Evolutionary conservation across 2,888 invertebrate genomes (phyloP).

Genomic region (Heliconius sara): DNA sequence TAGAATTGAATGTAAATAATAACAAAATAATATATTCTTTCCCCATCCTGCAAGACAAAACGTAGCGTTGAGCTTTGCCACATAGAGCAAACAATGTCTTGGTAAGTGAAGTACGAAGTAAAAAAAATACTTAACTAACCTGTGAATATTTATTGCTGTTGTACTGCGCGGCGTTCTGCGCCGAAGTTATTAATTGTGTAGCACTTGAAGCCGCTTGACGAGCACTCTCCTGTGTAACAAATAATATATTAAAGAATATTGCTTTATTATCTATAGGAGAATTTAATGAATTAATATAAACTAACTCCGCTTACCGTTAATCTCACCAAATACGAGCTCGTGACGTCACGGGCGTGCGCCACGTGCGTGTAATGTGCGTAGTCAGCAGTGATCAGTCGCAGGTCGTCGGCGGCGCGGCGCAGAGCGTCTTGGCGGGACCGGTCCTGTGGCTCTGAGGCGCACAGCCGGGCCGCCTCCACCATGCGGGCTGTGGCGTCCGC

Average conservation of each 20-base stretch:
- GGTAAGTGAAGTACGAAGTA: not conserved
- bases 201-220: constrained; percentile 94
- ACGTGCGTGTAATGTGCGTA: constrained; percentile 91
- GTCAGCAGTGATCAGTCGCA: constrained; percentile 94
- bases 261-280: not conserved
- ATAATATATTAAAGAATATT: not conserved
- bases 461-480: constrained; percentile 98
- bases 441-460: constrained; percentile 93
- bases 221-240: constrained; percentile 86
- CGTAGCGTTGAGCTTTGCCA: not conserved
- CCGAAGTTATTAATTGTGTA: constrained; percentile 95
- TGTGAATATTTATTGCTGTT: constrained; percentile 86
- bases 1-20: too few relatives aligned
- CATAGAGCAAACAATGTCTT: not conserved
- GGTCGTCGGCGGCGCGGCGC: constrained; percentile 94
- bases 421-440: constrained; percentile 92
- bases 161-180: constrained; percentile 91
- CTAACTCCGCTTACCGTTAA: not conserved
- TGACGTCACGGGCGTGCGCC: constrained; percentile 79
- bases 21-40: too few relatives aligned
- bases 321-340: not conserved
- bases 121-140: constrained; percentile 53
- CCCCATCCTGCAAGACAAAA: too few relatives aligned
- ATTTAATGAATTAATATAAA: not conserved
- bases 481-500: constrained; percentile 98